phyloP scores from a whole-genome alignment of 35 echinoderm and acorn worm genomes.

The Patiria miniata region DNA sequence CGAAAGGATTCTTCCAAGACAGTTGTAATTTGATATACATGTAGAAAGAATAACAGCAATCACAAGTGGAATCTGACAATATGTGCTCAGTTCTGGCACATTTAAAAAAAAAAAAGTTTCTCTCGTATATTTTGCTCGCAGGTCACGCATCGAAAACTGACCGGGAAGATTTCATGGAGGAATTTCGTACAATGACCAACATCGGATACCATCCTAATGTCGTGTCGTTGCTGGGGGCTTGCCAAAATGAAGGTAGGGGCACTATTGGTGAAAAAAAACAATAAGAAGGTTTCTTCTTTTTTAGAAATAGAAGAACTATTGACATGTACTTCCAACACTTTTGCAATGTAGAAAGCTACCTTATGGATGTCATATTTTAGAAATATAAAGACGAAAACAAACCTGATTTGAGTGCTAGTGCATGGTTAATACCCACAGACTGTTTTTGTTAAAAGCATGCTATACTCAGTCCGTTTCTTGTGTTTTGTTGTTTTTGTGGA shows the following conservation, averaged over 20 bases:
- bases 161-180: neutral
- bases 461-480: no score
- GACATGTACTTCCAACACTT: neutral
- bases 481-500: neutral
- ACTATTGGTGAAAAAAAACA: no score
- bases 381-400: no score
- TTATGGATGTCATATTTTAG: no score
- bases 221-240: slow-evolving; percentile 2
- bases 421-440: neutral
- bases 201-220: slow-evolving; percentile 12
- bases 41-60: no score
- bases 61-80: neutral
- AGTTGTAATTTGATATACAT: no score
- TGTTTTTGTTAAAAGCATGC: no score
- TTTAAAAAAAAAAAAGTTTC: neutral
- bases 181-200: slow-evolving; percentile 13
- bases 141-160: neutral
- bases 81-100: neutral
- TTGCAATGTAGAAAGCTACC: neutral
- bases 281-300: no score
- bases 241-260: neutral
- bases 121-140: neutral
- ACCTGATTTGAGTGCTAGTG: no score
- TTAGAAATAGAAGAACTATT: neutral
- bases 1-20: no score